Base-by-base conservation (phyloP, 2,888 invertebrate species). In the Dysmachus trigonus region DNA sequence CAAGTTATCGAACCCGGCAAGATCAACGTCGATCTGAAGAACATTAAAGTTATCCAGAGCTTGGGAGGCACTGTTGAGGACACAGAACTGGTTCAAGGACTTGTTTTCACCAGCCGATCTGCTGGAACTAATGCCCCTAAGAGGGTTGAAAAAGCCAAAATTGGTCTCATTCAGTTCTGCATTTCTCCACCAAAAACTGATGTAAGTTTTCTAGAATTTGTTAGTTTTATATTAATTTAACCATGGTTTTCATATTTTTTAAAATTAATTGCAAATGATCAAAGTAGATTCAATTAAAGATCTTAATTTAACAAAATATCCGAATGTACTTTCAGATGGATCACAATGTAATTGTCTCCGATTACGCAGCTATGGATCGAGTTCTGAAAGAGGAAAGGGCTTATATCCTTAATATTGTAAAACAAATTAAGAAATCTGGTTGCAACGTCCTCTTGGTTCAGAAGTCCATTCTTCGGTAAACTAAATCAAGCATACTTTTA, bases 281-380 rank as follows among this genome's bases (percentile, higher is more conserved):
- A n/a, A n/a, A n/a, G n/a, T n/a, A n/a, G n/a, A n/a, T n/a, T n/a
- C n/a, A n/a, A n/a, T n/a, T n/a, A n/a, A n/a, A n/a, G n/a, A n/a
- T n/a, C n/a, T n/a, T n/a, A n/a, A n/a, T n/a, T n/a, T n/a, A 41
- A 13, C 3, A 41, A 41, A 41, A 2, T 13, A 53, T 22, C 22
- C 62, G 47, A 73, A 81, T 6, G 18, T 73, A 85, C 86, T 91
- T 91, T 22, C 89, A 96, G 95, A 98, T 98, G 98, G 98, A 98
- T 90, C 98, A 98, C 93, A 98, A 96, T 91, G 96, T 97, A 2
- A 95, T 99, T 89, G 98, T 99, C 30, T 98, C 98, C 0, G 99
- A 99, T 92, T 99, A 99, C 92, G 95, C 99, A n/a, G 99, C 99
- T 82, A 99, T 99, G 99, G 99, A 99, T 92, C 95, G 99, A 86